Evolutionary conservation across 2,113 vertebrate species (phyloP).

Genomic region (Cephalophus harveyi): DNA sequence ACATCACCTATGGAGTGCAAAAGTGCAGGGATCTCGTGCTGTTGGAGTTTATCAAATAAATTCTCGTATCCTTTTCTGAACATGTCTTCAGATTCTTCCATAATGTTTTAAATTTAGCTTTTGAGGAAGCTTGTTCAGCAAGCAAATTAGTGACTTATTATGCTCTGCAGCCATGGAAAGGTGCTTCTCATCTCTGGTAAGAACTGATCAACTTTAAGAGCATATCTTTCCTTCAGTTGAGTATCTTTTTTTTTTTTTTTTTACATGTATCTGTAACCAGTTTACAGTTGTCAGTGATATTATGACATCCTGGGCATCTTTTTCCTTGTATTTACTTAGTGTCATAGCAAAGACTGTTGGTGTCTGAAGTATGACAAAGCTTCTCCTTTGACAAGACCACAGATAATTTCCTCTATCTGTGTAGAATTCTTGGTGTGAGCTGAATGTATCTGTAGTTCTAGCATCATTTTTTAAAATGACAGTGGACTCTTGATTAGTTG

Average conservation of each 20-base stretch:
- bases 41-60: conserved; percentile 90
- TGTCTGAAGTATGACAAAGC: conserved; percentile 92
- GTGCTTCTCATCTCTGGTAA: conserved; percentile 90
- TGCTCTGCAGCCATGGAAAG: conserved; percentile 93
- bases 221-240: conserved; percentile 90
- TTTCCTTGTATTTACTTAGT: conserved; percentile 92
- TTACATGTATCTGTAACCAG: conserved; percentile 88
- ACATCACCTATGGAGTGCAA: conserved; percentile 89
- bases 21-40: conserved; percentile 89
- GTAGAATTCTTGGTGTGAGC: conserved; percentile 91
- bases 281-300: conserved; percentile 91
- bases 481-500: not conserved
- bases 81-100: conserved; percentile 88
- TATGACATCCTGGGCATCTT: conserved; percentile 92
- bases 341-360: conserved; percentile 96
- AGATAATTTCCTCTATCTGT: conserved; percentile 92
- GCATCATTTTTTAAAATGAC: conserved; percentile 78
- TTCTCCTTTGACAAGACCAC: conserved; percentile 90
- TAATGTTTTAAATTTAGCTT: conserved; percentile 87
- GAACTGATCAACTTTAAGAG: conserved; percentile 90
- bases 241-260: conserved; percentile 63
- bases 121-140: conserved; percentile 88
- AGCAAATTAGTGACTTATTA: conserved; percentile 90
- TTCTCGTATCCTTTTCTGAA: conserved; percentile 90
- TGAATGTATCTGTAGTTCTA: conserved; percentile 91